Evolutionary conservation across 2,888 invertebrate genomes (phyloP).

Genomic region (Xanthia icteritia): DNA sequence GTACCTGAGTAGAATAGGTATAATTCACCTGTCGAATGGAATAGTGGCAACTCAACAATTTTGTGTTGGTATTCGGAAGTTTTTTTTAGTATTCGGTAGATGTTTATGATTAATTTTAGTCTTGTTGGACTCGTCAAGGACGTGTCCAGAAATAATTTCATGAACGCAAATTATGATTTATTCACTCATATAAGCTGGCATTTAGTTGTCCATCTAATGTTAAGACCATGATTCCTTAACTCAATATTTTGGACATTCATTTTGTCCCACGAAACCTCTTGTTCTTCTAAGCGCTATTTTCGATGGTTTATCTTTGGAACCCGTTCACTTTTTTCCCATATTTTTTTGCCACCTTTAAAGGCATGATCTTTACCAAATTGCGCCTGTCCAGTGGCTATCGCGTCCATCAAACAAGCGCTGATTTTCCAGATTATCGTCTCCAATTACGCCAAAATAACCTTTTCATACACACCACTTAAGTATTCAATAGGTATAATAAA

Average conservation of each 20-base stretch:
- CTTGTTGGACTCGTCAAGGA: constrained; percentile 5
- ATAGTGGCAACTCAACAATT: constrained; percentile 31
- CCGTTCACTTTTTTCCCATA: too few species aligned
- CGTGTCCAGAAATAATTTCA: neutral
- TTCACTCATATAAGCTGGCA: neutral
- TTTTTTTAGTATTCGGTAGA: constrained; percentile 20
- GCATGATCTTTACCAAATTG: too few species aligned
- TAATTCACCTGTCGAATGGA: constrained; percentile 39
- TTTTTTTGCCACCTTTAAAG: too few species aligned
- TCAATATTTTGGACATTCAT: neutral
- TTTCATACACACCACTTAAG: constrained; percentile 21
- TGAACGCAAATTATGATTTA: constrained; percentile 13
- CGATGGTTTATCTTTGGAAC: neutral
- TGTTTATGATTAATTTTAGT: constrained; percentile 20
- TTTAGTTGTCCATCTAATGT: neutral
- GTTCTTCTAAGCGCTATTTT: neutral
- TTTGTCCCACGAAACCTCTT: neutral
- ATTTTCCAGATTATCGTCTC: neutral
- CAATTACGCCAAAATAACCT: constrained; percentile 23
- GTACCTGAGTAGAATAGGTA: constrained; percentile 33
- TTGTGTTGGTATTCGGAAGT: neutral
- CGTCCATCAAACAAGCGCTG: neutral
- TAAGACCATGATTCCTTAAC: neutral
- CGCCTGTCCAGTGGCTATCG: neutral
- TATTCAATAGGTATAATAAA: constrained; percentile 32